A percentile compares a stretch with the other conserved stretches of the same genome.
Evolutionary conservation across 23 tunicate genomes (phyloP).

Genomic region (Ascidia mentula): DNA sequence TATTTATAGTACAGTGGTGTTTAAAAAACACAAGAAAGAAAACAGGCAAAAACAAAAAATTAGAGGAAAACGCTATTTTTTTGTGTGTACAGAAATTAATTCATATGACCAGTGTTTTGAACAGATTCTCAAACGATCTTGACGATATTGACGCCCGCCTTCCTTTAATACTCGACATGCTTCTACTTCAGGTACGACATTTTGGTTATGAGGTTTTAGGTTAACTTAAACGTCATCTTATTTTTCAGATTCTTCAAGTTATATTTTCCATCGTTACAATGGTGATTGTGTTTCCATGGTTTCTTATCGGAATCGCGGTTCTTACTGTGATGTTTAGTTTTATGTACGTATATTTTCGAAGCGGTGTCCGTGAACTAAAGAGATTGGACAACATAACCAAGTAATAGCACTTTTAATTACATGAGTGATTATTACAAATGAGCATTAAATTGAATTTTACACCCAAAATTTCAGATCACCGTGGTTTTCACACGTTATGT

Average conservation of each 20-base stretch:
- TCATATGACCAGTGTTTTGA: no score
- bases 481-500: conserved; percentile 69
- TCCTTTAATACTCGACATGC: conserved; percentile 42
- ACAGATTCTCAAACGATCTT: conserved; percentile 76
- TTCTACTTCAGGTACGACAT: conserved; percentile 45
- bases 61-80: no score
- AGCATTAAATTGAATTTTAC: neutral
- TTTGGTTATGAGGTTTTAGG: no score
- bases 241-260: conserved; percentile 31
- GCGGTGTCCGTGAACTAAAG: conserved; percentile 48
- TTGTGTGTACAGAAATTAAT: no score
- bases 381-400: conserved; percentile 66
- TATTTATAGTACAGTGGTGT: no score
- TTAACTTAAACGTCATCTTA: no score
- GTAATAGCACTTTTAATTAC: conserved; percentile 20
- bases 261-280: conserved; percentile 44
- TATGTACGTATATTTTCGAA: conserved; percentile 40
- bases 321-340: conserved; percentile 35
- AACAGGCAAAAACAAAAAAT: no score
- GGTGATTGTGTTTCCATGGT: conserved; percentile 64
- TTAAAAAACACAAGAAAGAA: no score
- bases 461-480: conserved; percentile 60
- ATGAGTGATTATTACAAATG: no score
- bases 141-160: conserved; percentile 75
- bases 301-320: conserved; percentile 36